These are phyloP conservation scores for Penelope pileata DNA, from an alignment of 2,113 vertebrate genomes.

Conservation along the genomic window DNA sequence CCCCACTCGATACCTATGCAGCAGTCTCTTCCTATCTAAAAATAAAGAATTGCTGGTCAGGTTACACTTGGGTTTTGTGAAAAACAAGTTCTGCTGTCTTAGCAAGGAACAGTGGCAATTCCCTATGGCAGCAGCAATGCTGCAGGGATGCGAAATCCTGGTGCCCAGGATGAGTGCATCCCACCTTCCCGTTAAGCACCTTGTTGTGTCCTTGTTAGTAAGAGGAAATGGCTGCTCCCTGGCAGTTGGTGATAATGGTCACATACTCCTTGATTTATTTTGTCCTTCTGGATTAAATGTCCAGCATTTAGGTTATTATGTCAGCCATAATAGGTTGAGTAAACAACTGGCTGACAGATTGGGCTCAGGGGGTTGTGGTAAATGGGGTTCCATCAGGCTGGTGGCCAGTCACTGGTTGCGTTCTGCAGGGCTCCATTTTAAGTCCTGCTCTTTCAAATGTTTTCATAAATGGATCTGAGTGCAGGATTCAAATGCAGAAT, in stretches of 20 bases:
- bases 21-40: not conserved
- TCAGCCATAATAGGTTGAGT: not conserved
- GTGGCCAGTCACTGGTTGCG: not conserved
- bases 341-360: not conserved
- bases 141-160: not conserved
- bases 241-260: not conserved
- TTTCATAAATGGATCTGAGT: not conserved
- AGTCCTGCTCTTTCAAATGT: not conserved
- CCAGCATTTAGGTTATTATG: too few relatives aligned
- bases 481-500: not conserved
- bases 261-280: not conserved
- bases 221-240: not conserved
- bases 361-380: not conserved
- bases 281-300: too few relatives aligned
- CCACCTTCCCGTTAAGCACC: not conserved
- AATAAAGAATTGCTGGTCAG: not conserved
- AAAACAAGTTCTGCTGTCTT: not conserved
- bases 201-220: not conserved
- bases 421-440: not conserved
- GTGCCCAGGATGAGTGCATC: not conserved
- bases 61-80: not conserved
- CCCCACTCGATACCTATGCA: not conserved
- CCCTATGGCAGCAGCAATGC: not conserved
- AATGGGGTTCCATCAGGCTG: not conserved
- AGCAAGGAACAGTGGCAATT: not conserved